phyloP scores from a whole-genome alignment of 2,797 vertebrate species.

The Crocodylus rhombifer region DNA sequence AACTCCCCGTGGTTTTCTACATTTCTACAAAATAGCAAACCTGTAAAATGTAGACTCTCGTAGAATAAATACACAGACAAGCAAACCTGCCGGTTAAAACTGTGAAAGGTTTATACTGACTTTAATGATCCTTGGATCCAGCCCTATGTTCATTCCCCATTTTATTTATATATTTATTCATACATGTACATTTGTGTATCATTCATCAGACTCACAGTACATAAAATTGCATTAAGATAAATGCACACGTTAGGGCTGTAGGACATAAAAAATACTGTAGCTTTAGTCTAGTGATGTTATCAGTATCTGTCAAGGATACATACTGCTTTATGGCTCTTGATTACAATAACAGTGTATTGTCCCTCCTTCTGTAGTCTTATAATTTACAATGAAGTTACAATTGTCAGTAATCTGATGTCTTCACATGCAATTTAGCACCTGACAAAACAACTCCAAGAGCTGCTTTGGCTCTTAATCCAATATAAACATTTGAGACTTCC shows the following conservation, averaged over 20 bases:
- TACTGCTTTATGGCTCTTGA: background rate
- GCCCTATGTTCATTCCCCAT: background rate
- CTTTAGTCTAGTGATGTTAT: background rate
- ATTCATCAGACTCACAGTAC: background rate
- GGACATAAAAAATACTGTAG: background rate
- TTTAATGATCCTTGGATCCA: background rate
- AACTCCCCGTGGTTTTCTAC: background rate
- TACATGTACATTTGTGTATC: background rate
- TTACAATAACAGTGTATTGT: conserved; percentile 44
- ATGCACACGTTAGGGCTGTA: background rate
- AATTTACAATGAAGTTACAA: conserved; percentile 32
- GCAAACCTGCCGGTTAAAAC: background rate
- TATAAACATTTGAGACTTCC: conserved; percentile 48
- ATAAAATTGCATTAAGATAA: background rate
- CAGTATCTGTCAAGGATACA: background rate
- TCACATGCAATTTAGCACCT: conserved; percentile 56
- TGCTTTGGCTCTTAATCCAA: conserved; percentile 65
- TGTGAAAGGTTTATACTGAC: conserved; percentile 11
- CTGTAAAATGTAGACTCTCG: background rate
- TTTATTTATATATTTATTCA: background rate
- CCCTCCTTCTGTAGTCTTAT: background rate
- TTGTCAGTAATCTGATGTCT: conserved; percentile 24
- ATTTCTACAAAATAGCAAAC: background rate
- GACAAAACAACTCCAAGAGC: conserved; percentile 64
- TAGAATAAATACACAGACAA: background rate